Percentiles rank a stretch among this genome's conserved stretches.
phyloP scores from a whole-genome alignment of 2,113 vertebrate species.

The Alethe diademata region DNA sequence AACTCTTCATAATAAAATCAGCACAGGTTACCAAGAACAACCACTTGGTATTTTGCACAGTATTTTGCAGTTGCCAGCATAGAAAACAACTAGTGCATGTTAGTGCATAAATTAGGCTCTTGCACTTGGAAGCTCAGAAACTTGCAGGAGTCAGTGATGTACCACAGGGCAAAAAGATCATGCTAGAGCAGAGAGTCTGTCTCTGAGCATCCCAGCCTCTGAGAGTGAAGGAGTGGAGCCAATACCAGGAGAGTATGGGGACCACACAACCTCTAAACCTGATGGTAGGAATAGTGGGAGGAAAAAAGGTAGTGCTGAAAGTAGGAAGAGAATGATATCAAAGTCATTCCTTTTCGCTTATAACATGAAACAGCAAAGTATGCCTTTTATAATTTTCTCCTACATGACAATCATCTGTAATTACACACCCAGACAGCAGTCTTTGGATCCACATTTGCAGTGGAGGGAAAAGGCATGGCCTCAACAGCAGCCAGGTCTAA shows the following conservation, averaged over 20 bases:
- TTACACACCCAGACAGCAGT: neutral
- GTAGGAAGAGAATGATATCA: neutral
- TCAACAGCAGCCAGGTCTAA: neutral
- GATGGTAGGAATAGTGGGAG: neutral
- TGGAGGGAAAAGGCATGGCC: neutral
- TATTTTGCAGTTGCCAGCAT: neutral
- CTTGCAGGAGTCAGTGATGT: neutral
- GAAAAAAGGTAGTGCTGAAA: neutral
- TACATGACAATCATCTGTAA: neutral
- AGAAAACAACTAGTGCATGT: fast-evolving
- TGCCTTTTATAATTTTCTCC: neutral
- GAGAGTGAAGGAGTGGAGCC: neutral
- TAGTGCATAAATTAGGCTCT: neutral
- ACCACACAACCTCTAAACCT: neutral
- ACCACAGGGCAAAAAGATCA: neutral
- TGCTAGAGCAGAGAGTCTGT: neutral
- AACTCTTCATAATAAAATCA: neutral
- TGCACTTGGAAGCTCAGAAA: neutral
- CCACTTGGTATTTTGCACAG: too few relatives aligned
- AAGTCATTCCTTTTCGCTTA: neutral
- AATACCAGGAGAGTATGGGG: neutral
- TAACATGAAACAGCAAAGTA: neutral
- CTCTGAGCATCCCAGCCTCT: neutral
- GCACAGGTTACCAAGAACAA: neutral
- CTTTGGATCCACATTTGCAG: neutral